Evolutionary conservation across 2,113 vertebrate genomes (phyloP), one percentile per base, ranked within the genome.

Genomic region (Rostratula benghalensis): DNA sequence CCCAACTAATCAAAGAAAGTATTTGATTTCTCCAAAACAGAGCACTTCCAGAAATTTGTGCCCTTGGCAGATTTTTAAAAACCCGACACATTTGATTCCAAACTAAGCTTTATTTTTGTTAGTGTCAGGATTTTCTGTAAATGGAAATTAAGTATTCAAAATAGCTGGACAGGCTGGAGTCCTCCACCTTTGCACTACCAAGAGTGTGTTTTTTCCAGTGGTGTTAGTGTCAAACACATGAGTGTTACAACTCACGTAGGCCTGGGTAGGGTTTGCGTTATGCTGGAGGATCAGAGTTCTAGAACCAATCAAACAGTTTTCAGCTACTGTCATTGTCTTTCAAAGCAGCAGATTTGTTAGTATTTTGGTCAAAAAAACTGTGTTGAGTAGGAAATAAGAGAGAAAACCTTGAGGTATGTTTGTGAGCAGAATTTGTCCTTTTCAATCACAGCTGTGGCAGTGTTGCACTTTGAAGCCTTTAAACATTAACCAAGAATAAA

Each of bases 401-500:
- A 65, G 82, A 80, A 94, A 88, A 93, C 15, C 22, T 60, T 71
- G 50, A 93, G 30, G 14, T 80, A 63, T 39, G n/a, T 74, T 86
- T 78, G 43, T 70, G 59, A 74, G 30, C 27, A 84, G 56, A 81
- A 83, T 81, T 77, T 93, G 68, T 94, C 90, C 73, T 88, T 91
- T 88, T 78, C 71, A 94, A 10, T 94, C 79, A 81, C 33, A 68
- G 33, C 9, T 27, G 24, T 51, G 46, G 39, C 76, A 64, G 43
- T 78, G 41, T 31, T 20, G 5, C 30, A 28, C 68, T 92, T 91
- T 70, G 79, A 96, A 94, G 68, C 51, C 33, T 95, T 96, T 94
- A 92, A 96, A 94, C 39, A 92, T 95, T 92, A 90, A 90, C 83
- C 65, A 94, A 89, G 88, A 93, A 81, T 86, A 94, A 90, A 96